Conservation (phyloP, 92 coral and sea anemone species). For the Palythoa grandiflora region DNA sequence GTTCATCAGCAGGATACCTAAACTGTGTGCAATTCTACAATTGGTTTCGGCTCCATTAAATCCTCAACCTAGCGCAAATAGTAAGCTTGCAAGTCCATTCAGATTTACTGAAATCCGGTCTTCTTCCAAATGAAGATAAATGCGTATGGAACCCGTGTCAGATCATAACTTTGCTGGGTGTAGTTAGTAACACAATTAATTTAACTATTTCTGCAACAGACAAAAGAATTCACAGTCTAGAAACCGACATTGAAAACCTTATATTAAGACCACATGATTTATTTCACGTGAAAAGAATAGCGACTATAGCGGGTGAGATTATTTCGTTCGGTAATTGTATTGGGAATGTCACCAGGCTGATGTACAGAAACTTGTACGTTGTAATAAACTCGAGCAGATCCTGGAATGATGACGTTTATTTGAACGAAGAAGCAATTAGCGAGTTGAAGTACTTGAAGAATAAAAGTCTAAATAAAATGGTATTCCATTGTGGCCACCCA, state of each 20-base stretch:
- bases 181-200: conserved; percentile 27
- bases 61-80: no score
- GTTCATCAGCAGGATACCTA: no score
- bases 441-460: conserved; percentile 43
- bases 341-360: conserved; percentile 60
- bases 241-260: conserved; percentile 26
- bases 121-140: conserved; percentile 55
- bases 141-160: conserved; percentile 59
- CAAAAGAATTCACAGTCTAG: conserved; percentile 42
- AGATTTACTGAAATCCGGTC: conserved; percentile 3
- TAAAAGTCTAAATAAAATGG: conserved; percentile 18
- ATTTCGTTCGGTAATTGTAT: conserved; percentile 58
- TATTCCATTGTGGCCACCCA: conserved; percentile 38
- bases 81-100: conserved; percentile 35
- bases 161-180: conserved; percentile 47
- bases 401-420: conserved; percentile 41
- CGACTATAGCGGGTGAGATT: conserved; percentile 48
- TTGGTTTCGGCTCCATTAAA: no score
- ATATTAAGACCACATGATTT: neutral
- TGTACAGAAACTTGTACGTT: conserved; percentile 57
- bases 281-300: conserved; percentile 47
- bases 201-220: conserved; percentile 52
- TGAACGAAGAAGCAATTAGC: conserved; percentile 19
- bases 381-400: conserved; percentile 47
- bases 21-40: no score